A percentile compares a stretch with the other conserved stretches of the same genome.
These are phyloP conservation scores for Phytoseiulus persimilis DNA, from an alignment of 2,888 invertebrate genomes.

Conservation along the genomic window DNA sequence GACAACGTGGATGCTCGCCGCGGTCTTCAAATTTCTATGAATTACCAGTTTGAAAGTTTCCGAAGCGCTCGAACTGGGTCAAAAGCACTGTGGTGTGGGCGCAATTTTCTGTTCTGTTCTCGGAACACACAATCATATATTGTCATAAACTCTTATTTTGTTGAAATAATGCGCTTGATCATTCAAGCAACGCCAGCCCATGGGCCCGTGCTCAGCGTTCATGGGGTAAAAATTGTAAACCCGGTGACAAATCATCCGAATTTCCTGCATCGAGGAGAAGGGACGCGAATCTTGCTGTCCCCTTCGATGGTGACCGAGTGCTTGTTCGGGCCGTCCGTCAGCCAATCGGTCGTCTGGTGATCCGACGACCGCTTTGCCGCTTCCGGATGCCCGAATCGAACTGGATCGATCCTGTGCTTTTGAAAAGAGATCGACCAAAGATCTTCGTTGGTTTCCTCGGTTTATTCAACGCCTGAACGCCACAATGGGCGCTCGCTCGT, in stretches of 20 bases:
- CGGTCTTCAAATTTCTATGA: neutral
- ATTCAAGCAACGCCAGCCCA: neutral
- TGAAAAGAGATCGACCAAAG: neutral
- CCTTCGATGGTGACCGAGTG: neutral
- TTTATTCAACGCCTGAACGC: neutral
- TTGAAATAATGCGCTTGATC: neutral
- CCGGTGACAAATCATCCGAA: too few relatives aligned
- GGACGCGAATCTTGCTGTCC: neutral
- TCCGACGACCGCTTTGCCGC: neutral
- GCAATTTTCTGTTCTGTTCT: neutral
- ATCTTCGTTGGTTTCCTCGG: neutral
- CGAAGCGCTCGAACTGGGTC: neutral
- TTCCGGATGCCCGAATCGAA: neutral
- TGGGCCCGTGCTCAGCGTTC: neutral
- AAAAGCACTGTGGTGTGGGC: neutral
- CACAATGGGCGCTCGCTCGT: neutral
- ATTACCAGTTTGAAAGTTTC: neutral
- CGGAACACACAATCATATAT: neutral
- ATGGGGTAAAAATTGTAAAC: neutral
- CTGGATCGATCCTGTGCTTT: neutral
- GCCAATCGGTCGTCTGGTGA: neutral
- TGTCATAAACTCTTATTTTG: neutral
- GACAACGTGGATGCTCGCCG: neutral
- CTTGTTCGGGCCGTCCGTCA: neutral
- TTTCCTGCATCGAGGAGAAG: too few relatives aligned